Evolutionary conservation across 2,797 vertebrate species (phyloP), one percentile per base, ranked within the genome.

Genomic region (Botia almorhae): DNA sequence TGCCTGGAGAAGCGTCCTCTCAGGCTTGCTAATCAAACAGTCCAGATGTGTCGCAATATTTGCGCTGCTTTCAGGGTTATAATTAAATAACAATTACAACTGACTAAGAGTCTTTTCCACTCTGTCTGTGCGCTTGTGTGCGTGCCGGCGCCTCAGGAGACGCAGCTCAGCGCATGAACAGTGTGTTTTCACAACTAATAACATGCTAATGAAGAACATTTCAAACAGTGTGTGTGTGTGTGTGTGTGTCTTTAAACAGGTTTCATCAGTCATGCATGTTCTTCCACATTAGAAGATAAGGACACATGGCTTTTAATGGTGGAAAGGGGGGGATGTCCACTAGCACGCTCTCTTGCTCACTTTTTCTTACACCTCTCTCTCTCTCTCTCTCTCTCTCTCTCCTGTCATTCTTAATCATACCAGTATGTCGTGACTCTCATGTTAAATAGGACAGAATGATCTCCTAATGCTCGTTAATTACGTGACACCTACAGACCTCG

Each of bases 71-170:
- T 88, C 81, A 84, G 84, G 74, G 77, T 75, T 69, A 68, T 85
- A 89, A 89, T 89, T 88, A 89, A 88, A 87, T 85, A 73, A 85
- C 87, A 88, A 88, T 88, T 88, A 88, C 77, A 82, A 79, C 83
- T 84, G 85, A 86, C 87, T 88, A 86, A 88, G 78, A 85, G 87
- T 63, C 78, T 87, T 88, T 88, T 89, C 87, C 87, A 83, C 74
- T 56, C 70, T 81, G 80, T 82, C 82, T 84, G 77, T 53, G 61
- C 23, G 2, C 29, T 67, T 51, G 36, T 58, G 70, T 17, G 78
- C 29, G 17, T 65, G 63, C 29, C 12, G 14, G 58, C 75, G 60
- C 81, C 71, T 64, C 74, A 23, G 69, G 82, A 64, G 64, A 78
- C 2, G 2, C 56, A 74, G 48, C 63, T 56, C 48, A 0, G 60